Percentiles rank a stretch among this genome's conserved stretches.
These are phyloP conservation scores for Anticlea derivata DNA, from an alignment of 2,888 invertebrate genomes.

Conservation along the genomic window DNA sequence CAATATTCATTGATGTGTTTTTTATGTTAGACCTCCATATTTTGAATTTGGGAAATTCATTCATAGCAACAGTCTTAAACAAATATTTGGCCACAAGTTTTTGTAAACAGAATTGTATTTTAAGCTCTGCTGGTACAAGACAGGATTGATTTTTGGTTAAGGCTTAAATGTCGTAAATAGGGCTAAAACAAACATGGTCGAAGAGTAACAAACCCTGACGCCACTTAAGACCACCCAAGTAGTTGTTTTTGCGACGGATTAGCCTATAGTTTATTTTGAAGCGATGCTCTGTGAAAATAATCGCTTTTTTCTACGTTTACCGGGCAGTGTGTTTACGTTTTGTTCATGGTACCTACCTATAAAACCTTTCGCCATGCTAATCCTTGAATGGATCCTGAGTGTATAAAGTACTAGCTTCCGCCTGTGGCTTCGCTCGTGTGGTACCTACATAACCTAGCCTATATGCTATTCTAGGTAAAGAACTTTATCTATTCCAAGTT, in stretches of 20 bases:
- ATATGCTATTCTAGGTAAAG: too few relatives aligned
- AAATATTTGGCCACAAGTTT: slow-evolving; percentile 70
- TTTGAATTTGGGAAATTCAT: slow-evolving; percentile 71
- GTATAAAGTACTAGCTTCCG: too few relatives aligned
- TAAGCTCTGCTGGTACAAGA: slow-evolving; percentile 2
- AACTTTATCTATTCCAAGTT: too few relatives aligned
- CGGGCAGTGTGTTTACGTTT: slow-evolving; percentile 11
- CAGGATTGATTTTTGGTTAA: slow-evolving; percentile 28
- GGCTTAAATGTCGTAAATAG: slow-evolving; percentile 44
- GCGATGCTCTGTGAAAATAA: slow-evolving; percentile 56
- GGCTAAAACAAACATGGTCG: slow-evolving; percentile 60
- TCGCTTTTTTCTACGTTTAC: slow-evolving; percentile 39
- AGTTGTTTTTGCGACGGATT: slow-evolving; percentile 67
- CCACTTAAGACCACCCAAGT: slow-evolving; percentile 79
- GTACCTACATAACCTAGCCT: too few relatives aligned
- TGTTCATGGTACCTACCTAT: neutral
- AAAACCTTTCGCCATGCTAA: slow-evolving; percentile 16
- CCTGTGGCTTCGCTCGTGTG: too few relatives aligned
- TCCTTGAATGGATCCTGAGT: too few relatives aligned
- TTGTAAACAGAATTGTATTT: slow-evolving; percentile 45
- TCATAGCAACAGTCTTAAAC: slow-evolving; percentile 73
- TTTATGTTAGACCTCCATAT: slow-evolving; percentile 43
- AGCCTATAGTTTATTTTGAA: slow-evolving; percentile 65
- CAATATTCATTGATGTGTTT: slow-evolving; percentile 20
- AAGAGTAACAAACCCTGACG: slow-evolving; percentile 71